phyloP scores from a whole-genome alignment of 1,140 invertebrate species.

The Drosophila pectinifera region DNA sequence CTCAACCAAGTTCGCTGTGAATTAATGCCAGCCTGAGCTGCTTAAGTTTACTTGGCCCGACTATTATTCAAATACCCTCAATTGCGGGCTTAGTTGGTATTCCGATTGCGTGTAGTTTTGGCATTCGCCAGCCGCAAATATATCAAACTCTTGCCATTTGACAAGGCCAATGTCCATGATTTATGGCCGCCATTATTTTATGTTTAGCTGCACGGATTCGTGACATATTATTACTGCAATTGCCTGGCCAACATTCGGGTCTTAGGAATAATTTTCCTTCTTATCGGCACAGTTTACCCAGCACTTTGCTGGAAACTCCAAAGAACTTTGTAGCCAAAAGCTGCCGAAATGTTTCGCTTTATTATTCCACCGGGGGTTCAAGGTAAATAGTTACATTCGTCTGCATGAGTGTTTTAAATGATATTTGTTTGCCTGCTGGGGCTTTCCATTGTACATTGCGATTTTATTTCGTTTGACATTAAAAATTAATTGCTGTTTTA shows the following conservation, averaged over 20 bases:
- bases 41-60: slow-evolving; percentile 8
- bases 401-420: slow-evolving; percentile 20
- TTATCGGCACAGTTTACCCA: slow-evolving; percentile 26
- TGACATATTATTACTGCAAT: slow-evolving; percentile 49
- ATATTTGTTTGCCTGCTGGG: slow-evolving; percentile 12
- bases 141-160: slow-evolving; percentile 62
- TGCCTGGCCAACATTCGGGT: slow-evolving; percentile 24
- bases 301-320: slow-evolving; percentile 20
- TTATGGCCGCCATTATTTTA: slow-evolving; percentile 69
- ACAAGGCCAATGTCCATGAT: slow-evolving; percentile 70
- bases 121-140: slow-evolving; percentile 55
- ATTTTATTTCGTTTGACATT: slow-evolving; percentile 23
- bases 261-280: slow-evolving; percentile 19
- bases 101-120: slow-evolving; percentile 58
- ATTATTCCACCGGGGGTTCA: slow-evolving; percentile 8
- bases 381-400: slow-evolving; percentile 29
- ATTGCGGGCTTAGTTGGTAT: slow-evolving; percentile 30
- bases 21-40: neutral
- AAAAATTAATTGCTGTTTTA: slow-evolving; percentile 53
- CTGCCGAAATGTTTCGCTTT: slow-evolving; percentile 30
- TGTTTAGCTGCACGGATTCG: slow-evolving; percentile 69
- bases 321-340: neutral
- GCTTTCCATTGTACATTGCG: slow-evolving; percentile 5
- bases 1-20: neutral
- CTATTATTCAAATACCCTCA: slow-evolving; percentile 42